Conservation (phyloP, 2,797 vertebrate species). For the Pitangus sulphuratus region DNA sequence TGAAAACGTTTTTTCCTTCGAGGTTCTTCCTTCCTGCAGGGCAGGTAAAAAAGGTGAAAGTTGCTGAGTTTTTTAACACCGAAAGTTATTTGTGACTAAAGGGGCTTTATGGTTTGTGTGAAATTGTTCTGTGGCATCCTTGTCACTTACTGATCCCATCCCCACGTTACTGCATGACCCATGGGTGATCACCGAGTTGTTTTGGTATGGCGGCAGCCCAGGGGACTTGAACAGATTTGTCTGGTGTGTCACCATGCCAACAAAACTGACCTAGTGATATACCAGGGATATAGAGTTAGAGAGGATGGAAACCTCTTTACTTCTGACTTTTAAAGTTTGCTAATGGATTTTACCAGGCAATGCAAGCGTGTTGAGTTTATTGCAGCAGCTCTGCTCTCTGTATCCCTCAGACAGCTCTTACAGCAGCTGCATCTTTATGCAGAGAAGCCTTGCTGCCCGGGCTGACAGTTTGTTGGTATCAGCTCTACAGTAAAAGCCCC, state of each 20-base stretch:
- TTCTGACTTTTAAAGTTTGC: not conserved
- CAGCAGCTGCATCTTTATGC: not conserved
- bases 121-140: not conserved
- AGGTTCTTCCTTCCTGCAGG: not conserved
- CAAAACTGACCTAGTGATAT: not conserved
- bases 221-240: not conserved
- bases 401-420: not conserved
- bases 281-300: not conserved
- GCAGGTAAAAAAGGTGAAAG: not conserved
- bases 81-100: not conserved
- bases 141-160: accelerated
- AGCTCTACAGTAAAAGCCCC: not conserved
- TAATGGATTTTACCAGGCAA: not conserved
- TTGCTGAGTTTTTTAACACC: not conserved
- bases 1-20: no score
- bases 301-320: not conserved
- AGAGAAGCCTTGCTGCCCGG: not conserved
- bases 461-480: not conserved
- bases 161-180: accelerated
- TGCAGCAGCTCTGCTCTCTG: not conserved
- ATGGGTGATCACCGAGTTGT: accelerated
- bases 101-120: accelerated
- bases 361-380: not conserved
- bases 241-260: not conserved
- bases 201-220: not conserved